Conservation (phyloP, 1,140 invertebrate species). For the Metopolophium dirhodum region DNA sequence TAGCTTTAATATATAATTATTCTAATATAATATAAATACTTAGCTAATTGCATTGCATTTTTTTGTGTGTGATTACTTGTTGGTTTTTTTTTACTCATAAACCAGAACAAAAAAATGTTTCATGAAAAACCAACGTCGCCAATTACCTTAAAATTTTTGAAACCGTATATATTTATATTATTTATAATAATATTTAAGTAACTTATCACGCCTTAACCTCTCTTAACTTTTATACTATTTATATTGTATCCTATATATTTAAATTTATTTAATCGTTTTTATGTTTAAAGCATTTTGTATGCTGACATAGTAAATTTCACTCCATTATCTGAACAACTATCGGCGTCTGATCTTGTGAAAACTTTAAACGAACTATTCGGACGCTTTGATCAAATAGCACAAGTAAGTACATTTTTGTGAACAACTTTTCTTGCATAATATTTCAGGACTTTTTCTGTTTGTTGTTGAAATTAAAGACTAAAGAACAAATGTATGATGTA, state of each 20-base stretch:
- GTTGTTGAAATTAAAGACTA: background rate
- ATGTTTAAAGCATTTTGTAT: conserved; percentile 82
- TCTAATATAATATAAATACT: background rate
- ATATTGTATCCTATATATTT: background rate
- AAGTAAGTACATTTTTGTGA: conserved; percentile 68
- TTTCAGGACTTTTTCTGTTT: background rate
- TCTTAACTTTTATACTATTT: conserved; percentile 58
- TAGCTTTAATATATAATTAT: background rate
- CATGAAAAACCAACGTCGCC: background rate
- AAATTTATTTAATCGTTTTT: background rate
- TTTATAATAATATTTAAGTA: background rate
- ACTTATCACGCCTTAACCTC: background rate
- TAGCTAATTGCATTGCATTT: background rate
- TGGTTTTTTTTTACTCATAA: background rate
- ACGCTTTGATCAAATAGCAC: conserved; percentile 95
- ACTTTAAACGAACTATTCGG: conserved; percentile 96
- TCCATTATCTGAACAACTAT: conserved; percentile 87
- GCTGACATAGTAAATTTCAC: conserved; percentile 99
- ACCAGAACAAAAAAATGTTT: background rate
- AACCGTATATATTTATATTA: background rate
- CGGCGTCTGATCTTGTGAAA: conserved; percentile 92
- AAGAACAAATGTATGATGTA: background rate
- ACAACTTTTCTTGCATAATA: background rate
- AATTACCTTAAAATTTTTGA: conserved; percentile 6
- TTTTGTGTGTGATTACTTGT: background rate